Evolutionary conservation across 2,797 vertebrate genomes (phyloP).

Genomic region (Naso thynnoides): DNA sequence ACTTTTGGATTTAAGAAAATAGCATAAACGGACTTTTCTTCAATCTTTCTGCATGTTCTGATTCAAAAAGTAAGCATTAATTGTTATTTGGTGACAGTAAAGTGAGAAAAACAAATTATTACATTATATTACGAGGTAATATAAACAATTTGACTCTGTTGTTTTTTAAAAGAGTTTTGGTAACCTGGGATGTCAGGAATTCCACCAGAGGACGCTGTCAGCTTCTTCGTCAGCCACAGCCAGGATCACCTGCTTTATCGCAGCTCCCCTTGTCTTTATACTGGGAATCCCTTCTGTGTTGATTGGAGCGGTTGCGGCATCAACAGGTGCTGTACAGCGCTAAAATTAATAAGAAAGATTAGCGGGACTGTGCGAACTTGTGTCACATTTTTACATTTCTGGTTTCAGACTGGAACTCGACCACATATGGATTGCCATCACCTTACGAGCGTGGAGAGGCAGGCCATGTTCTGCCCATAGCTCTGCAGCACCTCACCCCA

Average conservation of each 20-base stretch:
- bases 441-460: slow-evolving; percentile 56
- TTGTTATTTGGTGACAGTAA: background rate
- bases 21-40: background rate
- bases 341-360: background rate
- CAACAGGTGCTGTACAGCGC: slow-evolving; percentile 55
- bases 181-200: slow-evolving; percentile 68
- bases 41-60: background rate
- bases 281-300: slow-evolving; percentile 67
- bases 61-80: background rate
- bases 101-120: too few relatives aligned
- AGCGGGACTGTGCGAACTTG: background rate
- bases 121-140: background rate
- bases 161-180: slow-evolving; percentile 36
- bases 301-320: slow-evolving; percentile 71
- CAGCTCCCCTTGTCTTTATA: slow-evolving; percentile 56
- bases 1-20: background rate
- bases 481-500: slow-evolving; percentile 61
- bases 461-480: slow-evolving; percentile 60
- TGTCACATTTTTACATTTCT: slow-evolving; percentile 1
- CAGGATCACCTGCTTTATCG: slow-evolving; percentile 62
- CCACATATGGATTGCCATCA: slow-evolving; percentile 45
- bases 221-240: slow-evolving; percentile 63
- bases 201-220: slow-evolving; percentile 74
- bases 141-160: background rate
- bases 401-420: slow-evolving; percentile 70